phyloP scores from a whole-genome alignment of 2,113 vertebrate species.

The Hippoglossus stenolepis region DNA sequence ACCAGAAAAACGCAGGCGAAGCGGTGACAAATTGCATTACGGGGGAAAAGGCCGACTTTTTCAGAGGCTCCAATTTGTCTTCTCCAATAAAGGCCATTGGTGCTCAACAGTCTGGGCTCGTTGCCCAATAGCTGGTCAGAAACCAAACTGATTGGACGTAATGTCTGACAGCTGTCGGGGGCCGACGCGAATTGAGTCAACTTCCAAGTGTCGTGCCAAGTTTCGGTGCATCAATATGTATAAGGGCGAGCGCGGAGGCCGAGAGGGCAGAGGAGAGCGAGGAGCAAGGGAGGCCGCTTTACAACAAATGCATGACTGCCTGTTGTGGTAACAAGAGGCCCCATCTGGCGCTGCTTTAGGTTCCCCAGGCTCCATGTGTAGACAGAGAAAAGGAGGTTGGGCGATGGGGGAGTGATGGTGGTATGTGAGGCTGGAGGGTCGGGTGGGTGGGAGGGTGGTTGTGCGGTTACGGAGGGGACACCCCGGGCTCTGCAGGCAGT shows the following conservation, averaged over 20 bases:
- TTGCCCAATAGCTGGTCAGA: conserved; percentile 71
- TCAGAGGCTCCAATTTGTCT: conserved; percentile 79
- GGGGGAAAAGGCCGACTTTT: conserved; percentile 60
- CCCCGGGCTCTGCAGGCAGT: conserved; percentile 48
- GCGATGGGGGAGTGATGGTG: conserved; percentile 12
- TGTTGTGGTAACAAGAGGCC: conserved; percentile 71
- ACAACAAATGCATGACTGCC: conserved; percentile 61
- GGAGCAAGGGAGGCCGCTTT: conserved; percentile 41
- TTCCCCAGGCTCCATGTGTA: conserved; percentile 60
- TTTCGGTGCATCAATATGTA: conserved; percentile 77
- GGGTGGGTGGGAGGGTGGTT: conserved; percentile 13
- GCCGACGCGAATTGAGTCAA: conserved; percentile 62
- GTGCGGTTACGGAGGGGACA: conserved; percentile 50
- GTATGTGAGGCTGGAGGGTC: background rate
- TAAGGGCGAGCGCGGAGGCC: conserved; percentile 48
- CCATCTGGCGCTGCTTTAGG: conserved; percentile 72
- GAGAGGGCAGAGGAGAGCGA: conserved; percentile 47
- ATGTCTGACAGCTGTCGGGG: conserved; percentile 82
- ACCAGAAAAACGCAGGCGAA: conserved; percentile 57
- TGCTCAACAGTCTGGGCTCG: conserved; percentile 70
- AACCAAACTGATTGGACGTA: conserved; percentile 77
- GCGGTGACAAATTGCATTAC: conserved; percentile 75
- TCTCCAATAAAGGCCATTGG: conserved; percentile 77
- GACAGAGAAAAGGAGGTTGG: conserved; percentile 31
- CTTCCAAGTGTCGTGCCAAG: conserved; percentile 67